These are phyloP conservation scores for Drosophila gunungcola DNA, from an alignment of 1,140 invertebrate genomes.

Conservation along the genomic window DNA sequence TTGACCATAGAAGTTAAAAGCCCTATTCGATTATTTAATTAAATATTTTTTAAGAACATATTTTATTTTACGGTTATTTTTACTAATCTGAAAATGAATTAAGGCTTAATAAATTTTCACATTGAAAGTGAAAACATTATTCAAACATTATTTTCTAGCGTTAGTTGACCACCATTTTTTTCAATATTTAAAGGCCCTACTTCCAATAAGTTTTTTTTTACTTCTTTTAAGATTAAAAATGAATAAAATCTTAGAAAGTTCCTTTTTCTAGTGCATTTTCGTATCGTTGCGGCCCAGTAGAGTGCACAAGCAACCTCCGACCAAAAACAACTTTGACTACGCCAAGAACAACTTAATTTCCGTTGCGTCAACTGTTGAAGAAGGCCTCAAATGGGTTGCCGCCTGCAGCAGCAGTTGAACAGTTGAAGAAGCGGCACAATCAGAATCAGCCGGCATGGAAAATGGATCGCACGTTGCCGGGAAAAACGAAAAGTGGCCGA, in stretches of 20 bases:
- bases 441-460: constrained; percentile 43
- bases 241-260: too few relatives aligned
- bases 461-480: constrained; percentile 46
- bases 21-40: neutral
- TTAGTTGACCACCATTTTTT: too few relatives aligned
- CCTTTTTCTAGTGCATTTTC: constrained; percentile 12
- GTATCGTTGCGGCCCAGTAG: neutral
- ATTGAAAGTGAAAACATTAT: neutral
- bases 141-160: too few relatives aligned
- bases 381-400: constrained; percentile 57
- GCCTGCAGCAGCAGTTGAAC: constrained; percentile 37
- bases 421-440: constrained; percentile 17
- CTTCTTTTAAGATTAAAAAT: too few relatives aligned
- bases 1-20: neutral
- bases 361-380: constrained; percentile 53
- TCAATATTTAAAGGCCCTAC: too few relatives aligned
- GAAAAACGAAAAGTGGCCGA: constrained; percentile 38
- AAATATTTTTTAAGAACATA: neutral
- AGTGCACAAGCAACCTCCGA: neutral
- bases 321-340: constrained; percentile 33
- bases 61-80: neutral
- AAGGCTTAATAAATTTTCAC: too few relatives aligned
- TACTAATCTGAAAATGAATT: too few relatives aligned
- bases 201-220: too few relatives aligned
- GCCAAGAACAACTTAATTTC: constrained; percentile 65